Percentiles rank a stretch among this genome's conserved stretches.
phyloP scores from a whole-genome alignment of 1,140 invertebrate species.

The Drosophila baimaii region DNA sequence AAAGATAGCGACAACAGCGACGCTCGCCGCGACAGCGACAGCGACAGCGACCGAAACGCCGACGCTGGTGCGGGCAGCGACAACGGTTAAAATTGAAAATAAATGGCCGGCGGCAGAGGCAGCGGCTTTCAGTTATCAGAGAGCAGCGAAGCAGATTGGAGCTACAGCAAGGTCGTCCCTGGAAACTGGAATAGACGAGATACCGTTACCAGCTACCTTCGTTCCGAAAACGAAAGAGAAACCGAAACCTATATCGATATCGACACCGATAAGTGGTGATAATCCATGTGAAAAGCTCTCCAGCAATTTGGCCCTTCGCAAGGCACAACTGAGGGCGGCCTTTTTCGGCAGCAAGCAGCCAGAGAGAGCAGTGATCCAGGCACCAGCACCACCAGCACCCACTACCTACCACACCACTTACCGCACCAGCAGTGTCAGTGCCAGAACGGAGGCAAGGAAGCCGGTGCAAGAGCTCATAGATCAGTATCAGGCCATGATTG shows the following conservation, averaged over 20 bases:
- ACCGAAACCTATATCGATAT: not conserved
- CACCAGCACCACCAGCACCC: too few relatives aligned
- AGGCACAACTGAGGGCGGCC: slow-evolving; percentile 64
- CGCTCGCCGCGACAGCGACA: slow-evolving; percentile 35
- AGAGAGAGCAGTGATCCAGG: slow-evolving; percentile 1
- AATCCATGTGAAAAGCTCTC: slow-evolving; percentile 52
- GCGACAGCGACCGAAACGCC: slow-evolving; percentile 25
- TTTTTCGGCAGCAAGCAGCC: slow-evolving; percentile 58
- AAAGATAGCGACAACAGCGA: slow-evolving; percentile 73
- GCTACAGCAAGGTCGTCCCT: slow-evolving; percentile 9
- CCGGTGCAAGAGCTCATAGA: slow-evolving; percentile 60
- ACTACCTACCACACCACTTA: not conserved
- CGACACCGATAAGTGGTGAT: slow-evolving; percentile 1
- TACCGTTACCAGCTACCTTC: slow-evolving; percentile 2
- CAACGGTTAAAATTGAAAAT: slow-evolving; percentile 79
- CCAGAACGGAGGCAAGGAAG: slow-evolving; percentile 5
- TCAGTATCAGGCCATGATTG: slow-evolving; percentile 72
- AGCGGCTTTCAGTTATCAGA: slow-evolving; percentile 81
- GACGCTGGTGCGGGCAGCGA: slow-evolving; percentile 22
- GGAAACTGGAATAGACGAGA: slow-evolving; percentile 19
- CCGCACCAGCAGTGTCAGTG: slow-evolving; percentile 2
- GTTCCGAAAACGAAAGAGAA: too few relatives aligned
- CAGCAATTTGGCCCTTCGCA: slow-evolving; percentile 53
- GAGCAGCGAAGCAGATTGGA: slow-evolving; percentile 67
- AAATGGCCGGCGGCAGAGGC: slow-evolving; percentile 74